Conservation (phyloP, 2,113 vertebrate genomes). For the Etheostoma cragini region DNA sequence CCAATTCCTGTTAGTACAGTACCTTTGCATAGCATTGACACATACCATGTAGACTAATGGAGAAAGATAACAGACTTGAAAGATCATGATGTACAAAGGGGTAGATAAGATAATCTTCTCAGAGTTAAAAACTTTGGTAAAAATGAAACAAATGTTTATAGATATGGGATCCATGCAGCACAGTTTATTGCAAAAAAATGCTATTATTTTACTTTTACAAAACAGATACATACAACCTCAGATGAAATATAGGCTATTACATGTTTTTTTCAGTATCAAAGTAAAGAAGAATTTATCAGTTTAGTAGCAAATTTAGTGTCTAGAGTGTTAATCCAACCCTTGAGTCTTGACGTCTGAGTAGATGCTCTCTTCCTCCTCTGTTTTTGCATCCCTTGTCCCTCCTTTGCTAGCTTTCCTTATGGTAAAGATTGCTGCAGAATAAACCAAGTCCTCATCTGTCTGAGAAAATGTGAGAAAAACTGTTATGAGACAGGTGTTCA, state of each 20-base stretch:
- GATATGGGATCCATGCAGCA: neutral
- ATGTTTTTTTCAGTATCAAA: neutral
- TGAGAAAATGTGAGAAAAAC: conserved; percentile 7
- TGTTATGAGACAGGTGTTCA: no score
- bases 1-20: neutral
- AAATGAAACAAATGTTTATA: neutral
- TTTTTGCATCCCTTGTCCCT: accelerated
- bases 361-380: conserved; percentile 29
- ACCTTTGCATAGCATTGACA: neutral
- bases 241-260: neutral
- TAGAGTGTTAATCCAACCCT: neutral
- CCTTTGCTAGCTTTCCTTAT: neutral
- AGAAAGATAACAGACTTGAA: neutral
- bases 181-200: neutral
- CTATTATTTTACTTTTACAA: neutral
- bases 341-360: conserved; percentile 31
- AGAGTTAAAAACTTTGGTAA: neutral
- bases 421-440: neutral
- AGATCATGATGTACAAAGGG: neutral
- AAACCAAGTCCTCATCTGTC: conserved; percentile 46
- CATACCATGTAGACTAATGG: neutral
- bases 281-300: neutral
- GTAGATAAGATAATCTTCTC: neutral
- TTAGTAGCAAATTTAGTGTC: accelerated
- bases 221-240: neutral